Percentiles rank a stretch among this genome's conserved stretches.
Evolutionary conservation across 2,888 invertebrate species (phyloP).

Genomic region (Tuta absoluta): DNA sequence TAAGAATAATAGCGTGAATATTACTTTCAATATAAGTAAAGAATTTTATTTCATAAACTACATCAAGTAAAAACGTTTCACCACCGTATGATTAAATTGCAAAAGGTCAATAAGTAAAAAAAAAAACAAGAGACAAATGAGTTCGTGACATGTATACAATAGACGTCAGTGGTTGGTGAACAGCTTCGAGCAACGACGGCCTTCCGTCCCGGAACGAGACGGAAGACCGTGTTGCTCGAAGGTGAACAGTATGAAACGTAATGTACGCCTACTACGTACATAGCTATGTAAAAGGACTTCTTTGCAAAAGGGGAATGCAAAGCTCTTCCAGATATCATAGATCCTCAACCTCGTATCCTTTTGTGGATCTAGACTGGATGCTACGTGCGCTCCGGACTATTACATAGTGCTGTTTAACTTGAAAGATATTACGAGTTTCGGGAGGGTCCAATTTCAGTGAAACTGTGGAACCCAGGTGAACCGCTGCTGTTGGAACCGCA

Average conservation of each 20-base stretch:
- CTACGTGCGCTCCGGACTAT: slow-evolving; percentile 41
- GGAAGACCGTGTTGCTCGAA: too few species aligned
- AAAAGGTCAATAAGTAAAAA: background rate
- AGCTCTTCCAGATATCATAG: background rate
- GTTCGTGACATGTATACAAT: too few species aligned
- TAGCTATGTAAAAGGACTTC: too few species aligned
- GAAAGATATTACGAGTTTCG: slow-evolving; percentile 40
- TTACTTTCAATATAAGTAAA: background rate
- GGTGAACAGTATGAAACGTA: too few species aligned
- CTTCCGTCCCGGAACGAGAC: too few species aligned
- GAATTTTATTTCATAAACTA: background rate
- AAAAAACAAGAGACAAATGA: too few species aligned
- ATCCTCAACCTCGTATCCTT: slow-evolving; percentile 35
- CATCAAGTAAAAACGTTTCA: background rate
- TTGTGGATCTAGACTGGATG: slow-evolving; percentile 42
- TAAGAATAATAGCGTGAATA: background rate
- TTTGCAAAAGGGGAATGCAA: background rate
- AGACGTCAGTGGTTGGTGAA: too few species aligned
- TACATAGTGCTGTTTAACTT: slow-evolving; percentile 42
- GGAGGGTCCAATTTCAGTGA: slow-evolving; percentile 25
- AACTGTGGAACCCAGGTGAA: slow-evolving; percentile 25
- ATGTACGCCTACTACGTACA: too few species aligned
- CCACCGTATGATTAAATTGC: background rate
- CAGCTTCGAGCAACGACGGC: too few species aligned
- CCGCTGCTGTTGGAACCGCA: background rate